These are phyloP conservation scores for Caenorhabditis wallacei DNA, from an alignment of 2,888 invertebrate genomes.

Conservation along the genomic window DNA sequence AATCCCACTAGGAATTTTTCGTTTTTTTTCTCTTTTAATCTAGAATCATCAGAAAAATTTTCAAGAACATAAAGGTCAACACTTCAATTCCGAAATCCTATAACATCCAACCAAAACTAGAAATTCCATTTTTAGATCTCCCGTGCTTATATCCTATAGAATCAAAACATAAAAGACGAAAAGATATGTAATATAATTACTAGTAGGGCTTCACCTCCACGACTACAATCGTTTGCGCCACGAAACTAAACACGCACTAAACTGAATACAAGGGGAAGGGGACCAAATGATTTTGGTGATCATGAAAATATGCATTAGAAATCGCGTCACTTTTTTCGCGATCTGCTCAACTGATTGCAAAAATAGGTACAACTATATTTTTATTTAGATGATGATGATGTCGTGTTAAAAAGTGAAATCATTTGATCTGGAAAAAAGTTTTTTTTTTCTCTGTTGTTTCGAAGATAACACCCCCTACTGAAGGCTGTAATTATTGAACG, in stretches of 20 bases:
- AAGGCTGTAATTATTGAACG: slow-evolving; percentile 32
- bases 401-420: slow-evolving; percentile 43
- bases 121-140: slow-evolving; percentile 1
- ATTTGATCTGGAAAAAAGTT: slow-evolving; percentile 43
- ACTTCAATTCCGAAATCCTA: no score
- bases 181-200: neutral
- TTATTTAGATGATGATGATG: slow-evolving; percentile 20
- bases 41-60: slow-evolving; percentile 3
- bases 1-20: neutral
- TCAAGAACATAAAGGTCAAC: neutral
- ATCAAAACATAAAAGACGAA: neutral
- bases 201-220: neutral
- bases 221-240: no score
- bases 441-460: neutral
- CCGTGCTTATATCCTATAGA: neutral
- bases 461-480: slow-evolving; percentile 8
- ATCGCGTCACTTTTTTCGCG: slow-evolving; percentile 17
- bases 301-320: neutral
- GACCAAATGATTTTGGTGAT: neutral
- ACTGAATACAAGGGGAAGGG: neutral
- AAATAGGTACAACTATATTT: slow-evolving; percentile 28
- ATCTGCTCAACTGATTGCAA: slow-evolving; percentile 6
- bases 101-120: no score
- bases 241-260: neutral
- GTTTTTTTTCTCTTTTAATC: neutral